Base-by-base conservation (phyloP, 2,797 vertebrate genomes). In the Tympanoctomys barrerae region DNA sequence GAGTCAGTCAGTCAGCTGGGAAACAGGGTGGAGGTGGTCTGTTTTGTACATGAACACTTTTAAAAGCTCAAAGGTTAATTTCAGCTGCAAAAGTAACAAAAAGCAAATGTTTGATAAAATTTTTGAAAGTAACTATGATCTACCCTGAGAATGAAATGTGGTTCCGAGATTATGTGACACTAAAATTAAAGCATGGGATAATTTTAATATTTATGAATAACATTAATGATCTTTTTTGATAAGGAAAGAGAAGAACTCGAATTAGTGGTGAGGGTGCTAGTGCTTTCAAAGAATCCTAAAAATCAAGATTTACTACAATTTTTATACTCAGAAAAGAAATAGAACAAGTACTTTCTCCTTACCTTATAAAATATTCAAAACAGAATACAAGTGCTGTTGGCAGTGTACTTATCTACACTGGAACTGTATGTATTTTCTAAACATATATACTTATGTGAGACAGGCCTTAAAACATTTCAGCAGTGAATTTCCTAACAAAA, bases 21-120 rank as follows among this genome's bases (percentile, higher is more conserved):
- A 94, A 93, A 28, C 0, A 79, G 39, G 80, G 61, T 75, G 89
- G 42, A 87, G 19, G 80, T 39, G 18, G 4, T 61, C 16, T 31
- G 7, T n/a, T 61, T 80, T 70, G 19, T 88, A 57, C 68, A 52
- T 26, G 71, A 91, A 77, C 12, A 82, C 5, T 18, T 57, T 22
- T 59, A 68, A 86, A 79, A 71, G n/a, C 33, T 70, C 78, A 92
- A 62, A 77, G 33, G 31, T 59, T 93, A 78, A 94, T 82, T 88
- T 95, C 57, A 81, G 57, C 16, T 68, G n/a, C 59, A 82, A 90
- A 31, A 81, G 54, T 92, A 94, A 84, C 26, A 79, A 92, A 73
- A 94, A 83, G 52, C 33, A 82, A 92, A 28, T 7, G 11, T 70
- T 92, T 54, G 54, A 14, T 82, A 94, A 82, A 85, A 59, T 49